A percentile compares a stretch with the other conserved stretches of the same genome.
These are phyloP conservation scores for Platerodrilus igneus DNA, from an alignment of 2,888 invertebrate species.

Conservation along the genomic window DNA sequence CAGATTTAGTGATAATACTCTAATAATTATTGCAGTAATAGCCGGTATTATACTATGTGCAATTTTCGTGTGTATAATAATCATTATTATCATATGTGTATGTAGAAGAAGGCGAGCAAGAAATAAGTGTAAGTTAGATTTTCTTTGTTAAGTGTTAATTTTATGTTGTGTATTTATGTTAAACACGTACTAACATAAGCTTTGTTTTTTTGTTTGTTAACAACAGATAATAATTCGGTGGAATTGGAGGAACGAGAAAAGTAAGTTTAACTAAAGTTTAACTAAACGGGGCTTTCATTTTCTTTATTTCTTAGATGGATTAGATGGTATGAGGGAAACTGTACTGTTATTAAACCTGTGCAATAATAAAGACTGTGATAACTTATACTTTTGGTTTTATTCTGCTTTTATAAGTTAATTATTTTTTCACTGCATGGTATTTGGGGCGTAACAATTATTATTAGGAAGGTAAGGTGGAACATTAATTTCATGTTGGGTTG, in stretches of 20 bases:
- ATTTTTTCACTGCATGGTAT: slow-evolving; percentile 14
- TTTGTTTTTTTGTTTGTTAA: slow-evolving; percentile 45
- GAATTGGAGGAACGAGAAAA: slow-evolving; percentile 81
- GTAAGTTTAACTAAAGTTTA: slow-evolving; percentile 56
- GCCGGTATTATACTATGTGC: slow-evolving; percentile 63
- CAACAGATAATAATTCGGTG: slow-evolving; percentile 72
- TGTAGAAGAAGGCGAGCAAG: slow-evolving; percentile 77
- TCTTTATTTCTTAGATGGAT: slow-evolving; percentile 12
- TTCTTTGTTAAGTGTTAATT: slow-evolving; percentile 6
- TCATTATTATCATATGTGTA: slow-evolving; percentile 79
- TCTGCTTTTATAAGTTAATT: slow-evolving; percentile 15
- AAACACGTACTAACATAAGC: slow-evolving; percentile 26
- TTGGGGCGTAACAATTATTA: slow-evolving; percentile 11
- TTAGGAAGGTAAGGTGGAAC: slow-evolving; percentile 20
- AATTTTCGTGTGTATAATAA: slow-evolving; percentile 77
- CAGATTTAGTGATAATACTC: slow-evolving; percentile 71
- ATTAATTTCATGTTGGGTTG: slow-evolving; percentile 11
- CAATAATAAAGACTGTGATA: slow-evolving; percentile 44
- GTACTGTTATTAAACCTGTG: slow-evolving; percentile 31
- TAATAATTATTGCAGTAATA: slow-evolving; percentile 69
- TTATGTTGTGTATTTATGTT: slow-evolving; percentile 15
- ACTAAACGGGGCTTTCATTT: slow-evolving; percentile 3
- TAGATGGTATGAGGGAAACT: slow-evolving; percentile 10
- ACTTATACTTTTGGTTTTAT: slow-evolving; percentile 26
- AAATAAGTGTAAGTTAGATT: slow-evolving; percentile 70